Evolutionary conservation across 2,113 vertebrate genomes (phyloP).

Genomic region (Heterochromis multidens): DNA sequence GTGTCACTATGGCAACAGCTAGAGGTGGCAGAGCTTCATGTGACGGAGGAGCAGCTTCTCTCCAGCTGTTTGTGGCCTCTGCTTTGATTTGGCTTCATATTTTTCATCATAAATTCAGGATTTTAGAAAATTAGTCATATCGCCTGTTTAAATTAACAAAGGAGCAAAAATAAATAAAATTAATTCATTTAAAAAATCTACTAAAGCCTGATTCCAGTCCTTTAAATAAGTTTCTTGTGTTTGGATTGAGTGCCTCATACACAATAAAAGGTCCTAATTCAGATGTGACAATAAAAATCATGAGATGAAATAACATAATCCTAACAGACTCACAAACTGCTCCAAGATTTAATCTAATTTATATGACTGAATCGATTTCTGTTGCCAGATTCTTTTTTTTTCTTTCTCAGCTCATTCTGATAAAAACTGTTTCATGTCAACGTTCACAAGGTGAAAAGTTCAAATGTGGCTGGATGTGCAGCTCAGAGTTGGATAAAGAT

Average conservation of each 20-base stretch:
- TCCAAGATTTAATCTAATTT: background rate
- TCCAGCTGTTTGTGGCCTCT: background rate
- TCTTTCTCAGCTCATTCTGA: background rate
- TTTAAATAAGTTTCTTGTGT: no score
- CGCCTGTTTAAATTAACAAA: background rate
- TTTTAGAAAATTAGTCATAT: background rate
- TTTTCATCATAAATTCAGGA: background rate
- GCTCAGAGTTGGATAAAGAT: background rate
- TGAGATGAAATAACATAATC: background rate
- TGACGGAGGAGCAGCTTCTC: background rate
- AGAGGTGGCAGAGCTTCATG: background rate
- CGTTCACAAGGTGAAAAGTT: no score
- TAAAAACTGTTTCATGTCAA: background rate
- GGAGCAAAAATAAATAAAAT: background rate
- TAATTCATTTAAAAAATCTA: no score
- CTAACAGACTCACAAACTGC: background rate
- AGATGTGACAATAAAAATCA: background rate
- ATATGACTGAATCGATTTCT: background rate
- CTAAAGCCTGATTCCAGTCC: background rate
- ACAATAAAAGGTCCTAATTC: background rate
- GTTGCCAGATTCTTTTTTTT: background rate
- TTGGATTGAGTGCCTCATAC: background rate
- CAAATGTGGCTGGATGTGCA: background rate
- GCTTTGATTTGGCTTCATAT: background rate
- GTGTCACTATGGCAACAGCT: background rate